phyloP scores from a whole-genome alignment of 2,113 vertebrate genomes.

The Columba janthina region DNA sequence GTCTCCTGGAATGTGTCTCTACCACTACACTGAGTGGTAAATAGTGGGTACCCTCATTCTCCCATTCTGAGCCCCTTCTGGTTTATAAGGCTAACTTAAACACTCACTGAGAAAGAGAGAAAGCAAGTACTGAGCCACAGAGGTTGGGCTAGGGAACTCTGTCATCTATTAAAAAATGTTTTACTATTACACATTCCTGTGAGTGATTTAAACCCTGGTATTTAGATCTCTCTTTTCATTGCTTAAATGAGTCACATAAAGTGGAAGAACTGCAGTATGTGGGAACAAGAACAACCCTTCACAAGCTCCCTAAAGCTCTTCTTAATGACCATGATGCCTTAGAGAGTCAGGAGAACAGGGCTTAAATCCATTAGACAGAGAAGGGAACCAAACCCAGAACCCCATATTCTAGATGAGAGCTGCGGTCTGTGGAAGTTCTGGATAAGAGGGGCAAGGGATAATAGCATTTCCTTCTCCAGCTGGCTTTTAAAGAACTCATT shows the following conservation, averaged over 20 bases:
- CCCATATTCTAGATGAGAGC: not conserved
- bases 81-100: not conserved
- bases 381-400: not conserved
- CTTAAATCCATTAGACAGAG: not conserved
- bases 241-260: conserved; percentile 10
- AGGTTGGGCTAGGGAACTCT: not conserved
- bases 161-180: not conserved
- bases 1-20: not conserved
- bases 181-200: not conserved
- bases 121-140: not conserved
- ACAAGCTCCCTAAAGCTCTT: not conserved
- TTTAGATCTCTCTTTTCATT: not conserved
- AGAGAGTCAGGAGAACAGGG: not conserved
- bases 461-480: not conserved
- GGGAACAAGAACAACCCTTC: not conserved
- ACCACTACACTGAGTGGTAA: not conserved
- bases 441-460: not conserved
- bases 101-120: not conserved
- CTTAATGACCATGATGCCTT: not conserved
- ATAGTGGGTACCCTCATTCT: not conserved
- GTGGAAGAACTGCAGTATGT: not conserved
- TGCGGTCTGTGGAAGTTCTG: not conserved
- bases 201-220: not conserved
- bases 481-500: not conserved
- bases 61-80: not conserved